Base-by-base conservation (phyloP, 2,797 vertebrate species). In the Cygnus olor region DNA sequence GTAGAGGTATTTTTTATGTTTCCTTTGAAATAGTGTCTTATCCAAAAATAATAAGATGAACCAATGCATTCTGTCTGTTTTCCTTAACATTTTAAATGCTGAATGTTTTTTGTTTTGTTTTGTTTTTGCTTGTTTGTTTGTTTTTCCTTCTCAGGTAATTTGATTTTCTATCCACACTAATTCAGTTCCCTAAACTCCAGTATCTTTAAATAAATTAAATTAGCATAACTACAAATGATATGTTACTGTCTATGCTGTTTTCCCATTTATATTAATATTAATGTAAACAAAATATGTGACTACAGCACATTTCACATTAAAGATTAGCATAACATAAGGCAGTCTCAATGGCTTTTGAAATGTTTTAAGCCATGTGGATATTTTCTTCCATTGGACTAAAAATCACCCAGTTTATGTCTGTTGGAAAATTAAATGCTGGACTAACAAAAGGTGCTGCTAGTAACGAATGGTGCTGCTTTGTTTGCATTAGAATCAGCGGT, bases 1-100 rank as follows among this genome's bases (percentile, higher is more conserved):
- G 61, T 19, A 68, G 93, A 97, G 92, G 71, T 45, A 76, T 86
- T 97, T 95, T 96, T 96, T 91, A 96, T 93, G 93, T 60, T 63
- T 88, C 71, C 76, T 95, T 97, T 95, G 83, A 94, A 97, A 95
- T 56, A 25, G 9, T 70, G 40, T 58, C 11, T 32, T 80, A 58
- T 16, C 74, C 44, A 96, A 88, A 97, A 88, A 88, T 85, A 96
- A 92, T 85, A 83, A 87, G 72, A 76, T 74, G n/a, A 19, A 81
- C 30, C 7, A 49, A 71, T n/a, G 19, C 88, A 9, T 51, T 76
- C 74, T 86, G 18, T 24, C 61, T 63, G 63, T 27, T 77, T 88
- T 83, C 47, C 32, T 85, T 89, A 87, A 70, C 38, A 40, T 88
- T 95, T 94, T 90, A 94, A 88, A 87, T 89, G 53, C 72, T 58